Evolutionary conservation across 2,888 invertebrate species (phyloP).

Genomic region (Perizoma affinitatum): DNA sequence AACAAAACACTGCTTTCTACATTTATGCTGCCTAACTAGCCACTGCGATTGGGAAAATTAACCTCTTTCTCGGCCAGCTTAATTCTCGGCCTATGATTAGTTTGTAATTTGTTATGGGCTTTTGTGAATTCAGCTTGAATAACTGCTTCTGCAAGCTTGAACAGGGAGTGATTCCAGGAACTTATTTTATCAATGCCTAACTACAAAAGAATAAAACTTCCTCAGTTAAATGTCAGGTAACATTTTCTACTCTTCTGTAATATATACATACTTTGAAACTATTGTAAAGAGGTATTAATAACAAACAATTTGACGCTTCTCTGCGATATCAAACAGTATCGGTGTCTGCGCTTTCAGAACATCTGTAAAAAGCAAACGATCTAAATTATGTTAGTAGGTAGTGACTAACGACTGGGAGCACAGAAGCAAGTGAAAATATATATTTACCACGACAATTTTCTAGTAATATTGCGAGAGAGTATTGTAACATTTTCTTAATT

Average conservation of each 20-base stretch:
- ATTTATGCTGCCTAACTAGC: conserved; percentile 42
- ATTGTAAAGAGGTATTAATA: background rate
- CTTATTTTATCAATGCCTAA: conserved; percentile 1
- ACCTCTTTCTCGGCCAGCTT: conserved; percentile 71
- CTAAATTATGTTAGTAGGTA: background rate
- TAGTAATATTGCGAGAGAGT: background rate
- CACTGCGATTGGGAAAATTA: conserved; percentile 74
- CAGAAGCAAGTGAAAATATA: background rate
- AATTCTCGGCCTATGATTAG: conserved; percentile 76
- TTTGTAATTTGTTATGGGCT: conserved; percentile 60
- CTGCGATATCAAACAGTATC: background rate
- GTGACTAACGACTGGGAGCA: background rate
- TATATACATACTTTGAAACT: background rate
- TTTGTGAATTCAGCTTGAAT: conserved; percentile 35
- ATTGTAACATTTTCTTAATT: too few relatives aligned
- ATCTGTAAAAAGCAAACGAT: background rate
- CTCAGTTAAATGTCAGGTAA: too few relatives aligned
- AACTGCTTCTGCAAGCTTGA: conserved; percentile 20
- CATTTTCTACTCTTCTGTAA: too few relatives aligned
- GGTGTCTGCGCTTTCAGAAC: background rate
- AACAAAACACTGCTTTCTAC: conserved; percentile 1
- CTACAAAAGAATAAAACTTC: too few relatives aligned
- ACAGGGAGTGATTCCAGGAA: conserved; percentile 11
- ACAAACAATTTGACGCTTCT: background rate
- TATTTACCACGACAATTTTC: conserved; percentile 1